Percentiles rank a stretch among this genome's conserved stretches.
Conservation (phyloP, 2,113 vertebrate genomes). For the Myotis lucifugus region DNA sequence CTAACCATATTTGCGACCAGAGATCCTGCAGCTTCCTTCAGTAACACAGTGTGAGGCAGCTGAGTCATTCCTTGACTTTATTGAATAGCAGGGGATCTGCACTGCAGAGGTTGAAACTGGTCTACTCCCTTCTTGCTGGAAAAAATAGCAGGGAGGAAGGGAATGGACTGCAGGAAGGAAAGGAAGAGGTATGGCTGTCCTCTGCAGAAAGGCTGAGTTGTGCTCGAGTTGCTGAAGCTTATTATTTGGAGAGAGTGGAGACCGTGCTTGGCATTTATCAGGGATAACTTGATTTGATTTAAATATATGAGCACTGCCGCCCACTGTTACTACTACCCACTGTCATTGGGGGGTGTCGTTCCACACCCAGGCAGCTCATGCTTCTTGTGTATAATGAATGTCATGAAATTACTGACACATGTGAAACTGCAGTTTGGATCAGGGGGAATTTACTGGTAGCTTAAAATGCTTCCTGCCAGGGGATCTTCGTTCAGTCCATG, state of each 20-base stretch:
- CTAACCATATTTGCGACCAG: slow-evolving; percentile 27
- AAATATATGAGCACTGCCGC: slow-evolving; percentile 61
- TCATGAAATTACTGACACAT: slow-evolving; percentile 38
- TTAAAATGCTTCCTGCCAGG: slow-evolving; percentile 42
- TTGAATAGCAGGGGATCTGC: slow-evolving; percentile 28
- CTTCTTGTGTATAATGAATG: slow-evolving; percentile 36
- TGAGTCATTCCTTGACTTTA: slow-evolving; percentile 62
- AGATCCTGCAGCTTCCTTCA: slow-evolving; percentile 56
- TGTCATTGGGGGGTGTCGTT: slow-evolving; percentile 53
- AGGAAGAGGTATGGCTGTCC: neutral
- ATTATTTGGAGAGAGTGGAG: slow-evolving; percentile 38
- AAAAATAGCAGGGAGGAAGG: slow-evolving; percentile 43
- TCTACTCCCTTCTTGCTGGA: slow-evolving; percentile 1
- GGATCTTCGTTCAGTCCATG: neutral
- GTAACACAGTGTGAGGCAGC: slow-evolving; percentile 29
- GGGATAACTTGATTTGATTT: slow-evolving; percentile 63
- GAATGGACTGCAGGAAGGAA: neutral
- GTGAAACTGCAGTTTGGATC: slow-evolving; percentile 56
- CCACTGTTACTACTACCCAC: slow-evolving; percentile 66
- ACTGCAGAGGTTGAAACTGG: slow-evolving; percentile 46
- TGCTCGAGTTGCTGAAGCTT: neutral
- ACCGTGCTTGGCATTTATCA: slow-evolving; percentile 57
- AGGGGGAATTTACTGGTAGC: slow-evolving; percentile 9
- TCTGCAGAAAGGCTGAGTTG: slow-evolving; percentile 10
- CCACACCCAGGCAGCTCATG: slow-evolving; percentile 60